Evolutionary conservation across 2,113 vertebrate species (phyloP).

Genomic region (Phaetusa simplex): DNA sequence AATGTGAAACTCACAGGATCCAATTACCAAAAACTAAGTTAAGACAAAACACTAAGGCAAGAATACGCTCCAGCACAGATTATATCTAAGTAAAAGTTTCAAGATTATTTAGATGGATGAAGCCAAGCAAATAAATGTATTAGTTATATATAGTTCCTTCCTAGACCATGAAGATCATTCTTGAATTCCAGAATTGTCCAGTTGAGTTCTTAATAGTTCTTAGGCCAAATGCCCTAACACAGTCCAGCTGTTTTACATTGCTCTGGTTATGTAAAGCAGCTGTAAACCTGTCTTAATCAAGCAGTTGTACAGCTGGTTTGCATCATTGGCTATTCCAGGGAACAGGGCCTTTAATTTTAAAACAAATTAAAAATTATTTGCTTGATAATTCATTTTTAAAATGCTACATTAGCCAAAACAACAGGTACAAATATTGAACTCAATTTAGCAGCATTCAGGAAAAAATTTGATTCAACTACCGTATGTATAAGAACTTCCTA

Average conservation of each 20-base stretch:
- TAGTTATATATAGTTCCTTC: background rate
- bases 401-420: background rate
- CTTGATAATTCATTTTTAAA: conserved; percentile 17
- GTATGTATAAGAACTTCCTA: background rate
- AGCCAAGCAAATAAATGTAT: conserved; percentile 16
- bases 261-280: conserved; percentile 10
- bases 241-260: conserved; percentile 1
- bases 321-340: background rate
- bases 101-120: background rate
- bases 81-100: background rate
- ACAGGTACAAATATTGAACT: background rate
- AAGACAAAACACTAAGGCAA: background rate
- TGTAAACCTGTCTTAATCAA: conserved; percentile 12
- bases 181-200: conserved; percentile 1
- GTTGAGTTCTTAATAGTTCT: background rate
- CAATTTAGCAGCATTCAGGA: background rate
- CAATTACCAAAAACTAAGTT: background rate
- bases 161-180: background rate
- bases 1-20: background rate
- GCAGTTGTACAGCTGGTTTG: conserved; percentile 30
- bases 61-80: background rate
- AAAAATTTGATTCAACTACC: background rate
- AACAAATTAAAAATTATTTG: conserved; percentile 37
- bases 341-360: conserved; percentile 30
- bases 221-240: background rate